Evolutionary conservation across 2,888 invertebrate genomes (phyloP).

Genomic region (Eudasyphora cyanicolor): DNA sequence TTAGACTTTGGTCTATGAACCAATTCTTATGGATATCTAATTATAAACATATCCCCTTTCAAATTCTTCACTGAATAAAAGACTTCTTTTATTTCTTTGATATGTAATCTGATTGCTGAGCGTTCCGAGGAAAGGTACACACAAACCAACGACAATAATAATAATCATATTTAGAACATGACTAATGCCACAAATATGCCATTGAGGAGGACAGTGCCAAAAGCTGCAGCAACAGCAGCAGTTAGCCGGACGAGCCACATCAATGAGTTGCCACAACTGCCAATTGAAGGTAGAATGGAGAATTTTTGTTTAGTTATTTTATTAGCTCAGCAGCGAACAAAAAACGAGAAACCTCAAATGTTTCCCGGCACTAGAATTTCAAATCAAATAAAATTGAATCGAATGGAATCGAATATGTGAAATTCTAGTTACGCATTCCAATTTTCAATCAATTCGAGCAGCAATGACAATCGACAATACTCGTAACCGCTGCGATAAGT

Average conservation of each 20-base stretch:
- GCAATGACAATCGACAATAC: not conserved
- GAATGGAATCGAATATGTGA: no score
- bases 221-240: not conserved
- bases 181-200: not conserved
- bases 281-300: not conserved
- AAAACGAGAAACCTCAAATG: slow-evolving; percentile 59
- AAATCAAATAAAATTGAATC: slow-evolving; percentile 55
- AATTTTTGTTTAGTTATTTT: no score
- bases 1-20: no score
- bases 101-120: no score
- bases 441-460: not conserved
- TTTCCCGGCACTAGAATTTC: slow-evolving; percentile 55
- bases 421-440: slow-evolving; percentile 64
- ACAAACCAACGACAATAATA: no score
- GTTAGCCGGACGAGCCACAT: not conserved
- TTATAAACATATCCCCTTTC: no score
- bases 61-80: no score
- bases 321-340: not conserved
- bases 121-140: no score
- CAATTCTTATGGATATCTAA: no score
- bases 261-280: not conserved
- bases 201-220: not conserved
- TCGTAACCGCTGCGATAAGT: not conserved
- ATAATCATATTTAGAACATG: not conserved
- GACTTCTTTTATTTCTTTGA: no score